These are phyloP conservation scores for Eristalis intricaria DNA, from an alignment of 2,888 invertebrate species.

Conservation along the genomic window DNA sequence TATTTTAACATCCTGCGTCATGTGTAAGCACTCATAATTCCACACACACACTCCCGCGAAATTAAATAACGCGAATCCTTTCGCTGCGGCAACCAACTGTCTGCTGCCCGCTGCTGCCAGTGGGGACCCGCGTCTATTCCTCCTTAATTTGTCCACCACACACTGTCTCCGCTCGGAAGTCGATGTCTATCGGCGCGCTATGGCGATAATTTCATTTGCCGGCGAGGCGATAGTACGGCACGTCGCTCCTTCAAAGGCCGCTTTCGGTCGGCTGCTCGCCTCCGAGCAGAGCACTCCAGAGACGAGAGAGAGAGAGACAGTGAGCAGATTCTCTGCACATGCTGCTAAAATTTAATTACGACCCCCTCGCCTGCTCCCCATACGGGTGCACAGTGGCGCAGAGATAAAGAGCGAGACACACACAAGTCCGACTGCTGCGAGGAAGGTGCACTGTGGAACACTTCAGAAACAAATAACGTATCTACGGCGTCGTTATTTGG, in stretches of 20 bases:
- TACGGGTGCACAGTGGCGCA: too few relatives aligned
- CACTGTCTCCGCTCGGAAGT: slow-evolving; percentile 18
- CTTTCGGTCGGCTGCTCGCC: not conserved
- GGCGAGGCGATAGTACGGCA: slow-evolving; percentile 62
- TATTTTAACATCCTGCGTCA: slow-evolving; percentile 42
- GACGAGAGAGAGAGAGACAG: not conserved
- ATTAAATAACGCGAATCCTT: slow-evolving; percentile 53
- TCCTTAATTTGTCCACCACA: slow-evolving; percentile 51
- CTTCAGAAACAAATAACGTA: slow-evolving; percentile 36
- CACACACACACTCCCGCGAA: slow-evolving; percentile 32
- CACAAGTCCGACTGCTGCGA: slow-evolving; percentile 12
- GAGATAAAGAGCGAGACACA: slow-evolving; percentile 1
- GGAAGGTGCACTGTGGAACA: slow-evolving; percentile 15
- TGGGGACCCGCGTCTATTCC: slow-evolving; percentile 21
- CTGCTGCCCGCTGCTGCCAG: not conserved
- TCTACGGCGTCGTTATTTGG: slow-evolving; percentile 61
- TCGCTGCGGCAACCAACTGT: not conserved
- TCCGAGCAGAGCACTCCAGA: not conserved
- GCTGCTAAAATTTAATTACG: slow-evolving; percentile 67
- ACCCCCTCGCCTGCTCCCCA: slow-evolving; percentile 6
- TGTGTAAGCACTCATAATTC: slow-evolving; percentile 56
- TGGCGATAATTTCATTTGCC: slow-evolving; percentile 66
- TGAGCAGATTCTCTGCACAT: slow-evolving; percentile 31
- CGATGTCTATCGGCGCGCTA: slow-evolving; percentile 51
- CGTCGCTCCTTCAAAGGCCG: slow-evolving; percentile 40